Base-by-base conservation (phyloP, 2,888 invertebrate species). In the Deroplatys truncata region DNA sequence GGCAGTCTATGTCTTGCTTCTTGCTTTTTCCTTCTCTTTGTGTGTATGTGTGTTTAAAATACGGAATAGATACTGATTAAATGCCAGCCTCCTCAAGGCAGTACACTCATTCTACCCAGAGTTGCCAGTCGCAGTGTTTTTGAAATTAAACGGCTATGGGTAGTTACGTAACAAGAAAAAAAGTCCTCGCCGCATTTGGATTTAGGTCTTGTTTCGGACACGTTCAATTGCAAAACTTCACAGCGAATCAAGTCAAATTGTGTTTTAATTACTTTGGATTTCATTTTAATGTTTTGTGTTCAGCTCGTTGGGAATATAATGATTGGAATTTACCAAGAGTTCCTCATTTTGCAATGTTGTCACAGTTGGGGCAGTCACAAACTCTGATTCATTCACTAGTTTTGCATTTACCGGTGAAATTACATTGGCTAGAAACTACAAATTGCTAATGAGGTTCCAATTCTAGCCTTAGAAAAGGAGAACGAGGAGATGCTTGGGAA, bases 21-120 rank as follows among this genome's bases (percentile, higher is more conserved):
- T 15, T n/a, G 31, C 25, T 28, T 82, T 28, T 82, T 84, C 72
- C 25, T 16, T 72, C 56, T 72, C 56, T 72, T 72, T 72, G 56
- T 72, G 56, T 72, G 25, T 72, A 25, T 72, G 56, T 72, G 56
- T 72, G 56, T 72, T 72, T 35, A 88, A 84, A 88, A 83, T 86
- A 87, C 87, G 56, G 56, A 87, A 35, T 83, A 87, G 87, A 87
- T 87, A 87, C 87, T 87, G 87, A 87, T 87, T 87, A 87, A 87
- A 83, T 35, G 87, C 87, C 87, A 83, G 83, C 29, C 56, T 56
- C 56, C 56, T 56, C n/a, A 56, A 86, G 56, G 56, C 56, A 72
- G 56, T 20, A 20, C 20, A 72, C 56, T 72, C 56, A 72, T 20
- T 72, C 56, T 72, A 20, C 7, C 56, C n/a, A 43, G 15, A 20